These are phyloP conservation scores for Cavia porcellus DNA, from an alignment of 2,113 vertebrate genomes.

Conservation along the genomic window DNA sequence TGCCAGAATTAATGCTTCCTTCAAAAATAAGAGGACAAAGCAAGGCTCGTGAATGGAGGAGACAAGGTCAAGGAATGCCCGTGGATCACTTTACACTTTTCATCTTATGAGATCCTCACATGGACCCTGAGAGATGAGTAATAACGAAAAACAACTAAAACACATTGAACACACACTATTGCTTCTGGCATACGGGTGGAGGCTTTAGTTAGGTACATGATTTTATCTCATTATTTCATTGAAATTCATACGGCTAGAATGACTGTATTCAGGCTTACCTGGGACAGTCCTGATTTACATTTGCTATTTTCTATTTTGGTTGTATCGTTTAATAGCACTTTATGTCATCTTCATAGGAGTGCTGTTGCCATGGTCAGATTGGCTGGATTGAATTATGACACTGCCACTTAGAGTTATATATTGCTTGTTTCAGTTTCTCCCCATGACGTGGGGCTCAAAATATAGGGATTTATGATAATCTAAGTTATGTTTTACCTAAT, in stretches of 20 bases:
- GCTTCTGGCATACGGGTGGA: neutral
- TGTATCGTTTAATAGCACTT: neutral
- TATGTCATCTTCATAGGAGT: neutral
- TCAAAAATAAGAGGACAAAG: neutral
- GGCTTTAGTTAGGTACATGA: neutral
- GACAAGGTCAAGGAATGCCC: neutral
- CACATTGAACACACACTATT: neutral
- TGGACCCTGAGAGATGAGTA: neutral
- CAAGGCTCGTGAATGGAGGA: neutral
- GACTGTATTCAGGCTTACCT: neutral
- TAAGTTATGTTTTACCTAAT: constrained; percentile 29
- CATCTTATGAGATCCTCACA: neutral
- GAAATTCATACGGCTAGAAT: neutral
- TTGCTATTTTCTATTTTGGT: neutral
- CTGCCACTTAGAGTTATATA: neutral
- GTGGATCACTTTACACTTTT: neutral
- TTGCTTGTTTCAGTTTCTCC: neutral
- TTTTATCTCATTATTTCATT: neutral
- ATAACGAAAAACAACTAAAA: neutral
- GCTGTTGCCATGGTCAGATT: neutral
- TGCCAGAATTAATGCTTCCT: neutral
- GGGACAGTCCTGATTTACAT: neutral
- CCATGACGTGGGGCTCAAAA: neutral
- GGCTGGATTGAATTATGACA: neutral
- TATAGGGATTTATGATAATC: neutral